Conservation (phyloP, 2,888 invertebrate species). For the Spodoptera exigua region DNA sequence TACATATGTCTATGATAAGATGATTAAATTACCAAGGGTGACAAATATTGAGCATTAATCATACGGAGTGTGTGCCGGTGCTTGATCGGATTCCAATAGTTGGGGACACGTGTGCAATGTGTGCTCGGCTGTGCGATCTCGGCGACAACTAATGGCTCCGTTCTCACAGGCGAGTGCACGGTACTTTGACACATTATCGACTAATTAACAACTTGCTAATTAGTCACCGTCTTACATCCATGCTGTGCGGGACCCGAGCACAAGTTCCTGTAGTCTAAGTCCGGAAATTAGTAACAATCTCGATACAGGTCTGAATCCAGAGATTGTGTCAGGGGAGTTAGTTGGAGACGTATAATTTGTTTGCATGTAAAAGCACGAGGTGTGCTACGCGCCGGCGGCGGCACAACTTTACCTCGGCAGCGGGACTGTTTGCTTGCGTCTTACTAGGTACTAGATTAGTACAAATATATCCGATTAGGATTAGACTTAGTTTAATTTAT, state of each 20-base stretch:
- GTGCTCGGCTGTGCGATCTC: slow-evolving; percentile 2
- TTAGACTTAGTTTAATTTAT: neutral
- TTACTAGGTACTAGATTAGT: neutral
- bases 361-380: slow-evolving; percentile 15
- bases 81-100: no score
- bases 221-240: slow-evolving; percentile 42
- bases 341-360: slow-evolving; percentile 27
- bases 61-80: no score
- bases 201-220: slow-evolving; percentile 48
- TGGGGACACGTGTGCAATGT: no score
- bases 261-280: slow-evolving; percentile 30
- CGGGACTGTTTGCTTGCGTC: neutral
- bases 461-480: neutral
- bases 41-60: no score
- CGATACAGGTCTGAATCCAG: slow-evolving; percentile 15
- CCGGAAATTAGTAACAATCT: slow-evolving; percentile 35
- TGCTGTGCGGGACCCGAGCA: slow-evolving; percentile 9
- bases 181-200: slow-evolving; percentile 23
- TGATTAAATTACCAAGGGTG: no score
- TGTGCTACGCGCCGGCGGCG: slow-evolving; percentile 24
- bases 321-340: slow-evolving; percentile 22
- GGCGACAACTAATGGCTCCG: slow-evolving; percentile 30
- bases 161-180: slow-evolving; percentile 24
- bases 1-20: neutral
- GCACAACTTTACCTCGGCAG: neutral